Conservation (phyloP, 2,888 invertebrate genomes). For the Abrostola triplasia region DNA sequence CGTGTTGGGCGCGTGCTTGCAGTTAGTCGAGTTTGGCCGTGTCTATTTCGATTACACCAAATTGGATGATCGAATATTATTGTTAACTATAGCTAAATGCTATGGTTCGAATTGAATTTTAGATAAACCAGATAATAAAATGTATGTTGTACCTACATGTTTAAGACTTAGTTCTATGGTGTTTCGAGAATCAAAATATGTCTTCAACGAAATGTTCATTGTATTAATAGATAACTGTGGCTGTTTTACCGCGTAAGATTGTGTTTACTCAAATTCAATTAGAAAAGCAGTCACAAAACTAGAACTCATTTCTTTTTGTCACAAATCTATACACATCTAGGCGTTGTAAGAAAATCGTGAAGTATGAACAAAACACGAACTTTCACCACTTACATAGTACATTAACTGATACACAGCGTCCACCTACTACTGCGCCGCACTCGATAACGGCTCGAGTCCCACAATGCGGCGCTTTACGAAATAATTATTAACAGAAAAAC, state of each 20-base stretch:
- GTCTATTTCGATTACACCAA: constrained; percentile 70
- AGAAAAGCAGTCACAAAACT: too few relatives aligned
- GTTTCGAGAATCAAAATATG: too few relatives aligned
- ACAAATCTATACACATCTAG: not conserved
- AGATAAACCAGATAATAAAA: not conserved
- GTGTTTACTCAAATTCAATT: too few relatives aligned
- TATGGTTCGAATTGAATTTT: not conserved
- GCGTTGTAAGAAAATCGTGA: constrained; percentile 33
- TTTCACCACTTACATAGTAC: constrained; percentile 24
- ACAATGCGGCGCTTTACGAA: constrained; percentile 76
- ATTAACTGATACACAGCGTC: constrained; percentile 22
- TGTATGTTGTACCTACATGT: not conserved
- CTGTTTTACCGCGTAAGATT: too few relatives aligned
- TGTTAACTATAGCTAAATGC: constrained; percentile 25
- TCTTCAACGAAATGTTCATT: too few relatives aligned
- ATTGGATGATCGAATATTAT: constrained; percentile 46
- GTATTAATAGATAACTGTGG: too few relatives aligned
- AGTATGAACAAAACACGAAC: constrained; percentile 15
- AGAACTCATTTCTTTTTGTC: too few relatives aligned
- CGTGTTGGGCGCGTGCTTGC: constrained; percentile 78
- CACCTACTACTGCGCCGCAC: constrained; percentile 6
- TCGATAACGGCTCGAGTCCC: constrained; percentile 30
- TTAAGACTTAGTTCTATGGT: not conserved
- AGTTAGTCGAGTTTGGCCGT: constrained; percentile 81
- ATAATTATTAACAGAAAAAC: constrained; percentile 83